Percentiles rank a stretch among this genome's conserved stretches.
Evolutionary conservation across 92 coral and sea anemone species (phyloP).

Genomic region (Zoanthus sansibaricus): DNA sequence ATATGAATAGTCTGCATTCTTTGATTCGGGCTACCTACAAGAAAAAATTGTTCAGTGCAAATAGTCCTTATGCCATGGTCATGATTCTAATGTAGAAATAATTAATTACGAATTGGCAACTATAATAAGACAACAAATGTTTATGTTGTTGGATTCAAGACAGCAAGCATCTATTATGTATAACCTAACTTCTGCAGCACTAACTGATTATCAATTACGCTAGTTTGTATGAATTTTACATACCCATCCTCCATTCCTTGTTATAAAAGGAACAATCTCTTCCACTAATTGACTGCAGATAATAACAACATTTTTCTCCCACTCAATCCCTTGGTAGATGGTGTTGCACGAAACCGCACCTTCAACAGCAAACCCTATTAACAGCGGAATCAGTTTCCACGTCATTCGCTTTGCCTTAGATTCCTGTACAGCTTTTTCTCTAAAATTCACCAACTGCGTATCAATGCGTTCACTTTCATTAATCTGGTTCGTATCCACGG

Average conservation of each 20-base stretch:
- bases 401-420: conserved; percentile 18
- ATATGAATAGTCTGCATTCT: too few species aligned
- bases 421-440: not conserved
- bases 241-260: conserved; percentile 36
- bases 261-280: conserved; percentile 15
- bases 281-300: conserved; percentile 14
- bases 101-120: too few species aligned
- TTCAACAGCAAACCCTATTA: conserved; percentile 1
- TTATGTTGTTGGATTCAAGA: too few species aligned
- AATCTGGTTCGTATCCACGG: not conserved
- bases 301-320: not conserved
- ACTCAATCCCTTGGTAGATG: not conserved
- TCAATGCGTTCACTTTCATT: not conserved
- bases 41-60: too few species aligned
- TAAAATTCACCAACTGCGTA: not conserved
- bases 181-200: too few species aligned
- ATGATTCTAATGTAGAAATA: too few species aligned
- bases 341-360: not conserved
- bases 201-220: too few species aligned
- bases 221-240: not conserved
- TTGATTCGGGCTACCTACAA: too few species aligned
- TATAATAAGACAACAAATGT: too few species aligned
- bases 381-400: not conserved
- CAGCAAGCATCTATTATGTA: too few species aligned
- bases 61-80: too few species aligned